Evolutionary conservation across 2,113 vertebrate genomes (phyloP).

Genomic region (Platysteira castanea): DNA sequence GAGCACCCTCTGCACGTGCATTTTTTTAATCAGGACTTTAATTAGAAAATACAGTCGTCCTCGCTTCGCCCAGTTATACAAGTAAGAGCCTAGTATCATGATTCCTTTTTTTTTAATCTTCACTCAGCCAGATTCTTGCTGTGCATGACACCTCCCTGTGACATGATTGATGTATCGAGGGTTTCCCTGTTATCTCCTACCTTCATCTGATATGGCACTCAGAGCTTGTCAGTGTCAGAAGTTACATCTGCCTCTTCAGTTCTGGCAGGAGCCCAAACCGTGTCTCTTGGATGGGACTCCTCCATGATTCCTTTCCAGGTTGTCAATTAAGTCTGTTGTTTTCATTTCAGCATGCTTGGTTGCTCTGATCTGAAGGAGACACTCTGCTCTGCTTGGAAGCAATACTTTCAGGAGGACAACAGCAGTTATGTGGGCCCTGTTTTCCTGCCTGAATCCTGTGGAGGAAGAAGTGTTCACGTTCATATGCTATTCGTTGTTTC

Average conservation of each 20-base stretch:
- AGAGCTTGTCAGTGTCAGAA: conserved; percentile 19
- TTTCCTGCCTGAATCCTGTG: background rate
- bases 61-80: background rate
- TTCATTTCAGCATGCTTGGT: background rate
- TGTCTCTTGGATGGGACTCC: background rate
- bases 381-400: background rate
- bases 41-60: background rate
- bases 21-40: background rate
- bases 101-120: background rate
- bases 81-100: background rate
- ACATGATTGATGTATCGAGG: background rate
- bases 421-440: background rate
- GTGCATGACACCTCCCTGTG: background rate
- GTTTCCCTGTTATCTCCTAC: background rate
- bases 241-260: background rate
- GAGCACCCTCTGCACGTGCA: background rate
- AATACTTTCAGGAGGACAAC: background rate
- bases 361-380: background rate
- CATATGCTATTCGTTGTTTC: background rate
- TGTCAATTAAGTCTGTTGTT: background rate
- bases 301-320: background rate
- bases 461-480: background rate
- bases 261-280: background rate
- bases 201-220: background rate
- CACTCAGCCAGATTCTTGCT: background rate